phyloP scores from a whole-genome alignment of 2,797 vertebrate species.

The Xiphorhynchus erythropygius region DNA sequence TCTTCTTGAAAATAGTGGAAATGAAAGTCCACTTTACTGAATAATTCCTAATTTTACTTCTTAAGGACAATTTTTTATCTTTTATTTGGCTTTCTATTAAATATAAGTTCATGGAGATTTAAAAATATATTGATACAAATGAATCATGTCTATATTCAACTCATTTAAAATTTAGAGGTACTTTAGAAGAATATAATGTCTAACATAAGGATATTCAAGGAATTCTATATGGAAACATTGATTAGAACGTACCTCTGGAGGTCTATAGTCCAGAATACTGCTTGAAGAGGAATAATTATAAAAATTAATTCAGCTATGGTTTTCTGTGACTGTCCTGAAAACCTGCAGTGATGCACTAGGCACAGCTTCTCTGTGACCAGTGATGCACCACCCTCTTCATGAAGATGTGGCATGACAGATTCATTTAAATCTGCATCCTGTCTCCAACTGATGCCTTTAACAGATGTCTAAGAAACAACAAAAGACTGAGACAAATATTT shows the following conservation, averaged over 20 bases:
- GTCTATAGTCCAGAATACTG: not conserved
- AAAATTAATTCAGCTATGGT: not conserved
- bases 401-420: not conserved
- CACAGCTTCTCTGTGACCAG: not conserved
- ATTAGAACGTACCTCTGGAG: not conserved
- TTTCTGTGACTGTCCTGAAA: not conserved
- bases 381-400: not conserved
- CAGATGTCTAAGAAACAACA: not conserved
- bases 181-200: not conserved
- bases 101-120: not conserved
- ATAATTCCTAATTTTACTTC: not conserved
- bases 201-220: not conserved
- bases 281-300: not conserved
- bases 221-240: not conserved
- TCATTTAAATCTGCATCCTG: not conserved
- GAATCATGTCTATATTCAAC: not conserved
- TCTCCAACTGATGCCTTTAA: not conserved
- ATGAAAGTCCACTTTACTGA: not conserved
- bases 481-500: not conserved
- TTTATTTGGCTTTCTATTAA: not conserved
- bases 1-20: not conserved
- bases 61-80: not conserved
- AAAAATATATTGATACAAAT: not conserved
- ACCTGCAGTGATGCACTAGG: not conserved
- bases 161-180: not conserved